A percentile compares a stretch with the other conserved stretches of the same genome.
These are phyloP conservation scores for Agrochola litura DNA, from an alignment of 2,888 invertebrate species.

Conservation along the genomic window DNA sequence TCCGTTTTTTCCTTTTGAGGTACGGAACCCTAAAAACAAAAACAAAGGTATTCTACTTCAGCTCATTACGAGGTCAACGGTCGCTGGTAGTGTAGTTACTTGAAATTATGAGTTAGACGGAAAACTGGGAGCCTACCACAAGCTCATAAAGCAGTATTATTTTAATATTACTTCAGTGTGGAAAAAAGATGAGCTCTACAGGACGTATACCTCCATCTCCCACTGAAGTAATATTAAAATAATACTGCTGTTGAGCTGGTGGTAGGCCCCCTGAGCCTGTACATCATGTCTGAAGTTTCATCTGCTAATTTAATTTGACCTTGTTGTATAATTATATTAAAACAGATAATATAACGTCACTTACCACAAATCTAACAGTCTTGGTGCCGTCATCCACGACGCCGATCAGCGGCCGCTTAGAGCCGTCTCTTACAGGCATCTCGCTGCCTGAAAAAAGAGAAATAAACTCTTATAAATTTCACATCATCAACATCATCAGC, in stretches of 20 bases:
- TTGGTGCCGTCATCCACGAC: constrained; percentile 99
- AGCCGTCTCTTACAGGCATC: constrained; percentile 85
- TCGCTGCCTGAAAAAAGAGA: constrained; percentile 77
- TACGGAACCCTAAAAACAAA: too few species aligned
- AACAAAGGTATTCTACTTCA: too few species aligned
- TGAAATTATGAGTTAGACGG: not conserved
- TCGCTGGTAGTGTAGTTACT: not conserved
- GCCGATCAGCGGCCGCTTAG: constrained; percentile 92
- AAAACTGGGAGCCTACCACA: too few species aligned
- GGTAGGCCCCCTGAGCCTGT: too few species aligned
- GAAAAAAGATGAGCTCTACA: too few species aligned
- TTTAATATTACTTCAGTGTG: too few species aligned
- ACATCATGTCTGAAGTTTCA: not conserved
- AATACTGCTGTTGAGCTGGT: too few species aligned
- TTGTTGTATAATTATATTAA: not conserved
- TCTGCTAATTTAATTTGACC: not conserved
- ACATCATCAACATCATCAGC: too few species aligned
- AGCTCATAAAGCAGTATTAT: too few species aligned
- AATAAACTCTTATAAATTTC: not conserved
- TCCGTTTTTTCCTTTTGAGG: too few species aligned
- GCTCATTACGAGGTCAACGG: not conserved
- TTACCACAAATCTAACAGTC: constrained; percentile 96
- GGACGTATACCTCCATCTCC: too few species aligned
- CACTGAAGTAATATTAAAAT: too few species aligned
- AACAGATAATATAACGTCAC: constrained; percentile 62